Evolutionary conservation across 2,888 invertebrate species (phyloP).

Genomic region (Axea sp.): DNA sequence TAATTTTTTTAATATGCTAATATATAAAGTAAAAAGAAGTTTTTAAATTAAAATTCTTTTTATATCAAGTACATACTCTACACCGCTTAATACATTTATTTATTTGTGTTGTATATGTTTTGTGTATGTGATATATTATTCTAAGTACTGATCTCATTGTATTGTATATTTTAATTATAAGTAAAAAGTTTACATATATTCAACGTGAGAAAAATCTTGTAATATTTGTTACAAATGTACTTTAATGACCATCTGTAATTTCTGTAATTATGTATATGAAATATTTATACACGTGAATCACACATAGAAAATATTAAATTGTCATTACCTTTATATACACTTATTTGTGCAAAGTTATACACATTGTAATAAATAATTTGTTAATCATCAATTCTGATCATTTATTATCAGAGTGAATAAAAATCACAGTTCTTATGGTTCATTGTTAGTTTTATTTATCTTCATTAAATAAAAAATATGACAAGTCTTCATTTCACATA

Average conservation of each 20-base stretch:
- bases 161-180: conserved; percentile 10
- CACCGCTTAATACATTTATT: no score
- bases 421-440: background rate
- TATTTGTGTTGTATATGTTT: conserved; percentile 10
- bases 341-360: no score
- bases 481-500: conserved; percentile 19
- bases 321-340: no score
- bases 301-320: conserved; percentile 1
- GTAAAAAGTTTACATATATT: no score
- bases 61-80: no score
- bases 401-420: no score
- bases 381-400: no score
- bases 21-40: no score
- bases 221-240: conserved; percentile 1
- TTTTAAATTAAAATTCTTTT: background rate
- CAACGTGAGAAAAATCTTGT: conserved; percentile 2
- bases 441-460: conserved; percentile 7
- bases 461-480: conserved; percentile 38
- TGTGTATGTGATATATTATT: conserved; percentile 8
- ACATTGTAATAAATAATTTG: no score
- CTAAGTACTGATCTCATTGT: conserved; percentile 22
- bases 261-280: conserved; percentile 15
- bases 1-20: no score
- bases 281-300: conserved; percentile 15
- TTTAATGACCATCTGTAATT: conserved; percentile 4